These are phyloP conservation scores for Perca fluviatilis DNA, from an alignment of 2,113 vertebrate species.

Conservation along the genomic window DNA sequence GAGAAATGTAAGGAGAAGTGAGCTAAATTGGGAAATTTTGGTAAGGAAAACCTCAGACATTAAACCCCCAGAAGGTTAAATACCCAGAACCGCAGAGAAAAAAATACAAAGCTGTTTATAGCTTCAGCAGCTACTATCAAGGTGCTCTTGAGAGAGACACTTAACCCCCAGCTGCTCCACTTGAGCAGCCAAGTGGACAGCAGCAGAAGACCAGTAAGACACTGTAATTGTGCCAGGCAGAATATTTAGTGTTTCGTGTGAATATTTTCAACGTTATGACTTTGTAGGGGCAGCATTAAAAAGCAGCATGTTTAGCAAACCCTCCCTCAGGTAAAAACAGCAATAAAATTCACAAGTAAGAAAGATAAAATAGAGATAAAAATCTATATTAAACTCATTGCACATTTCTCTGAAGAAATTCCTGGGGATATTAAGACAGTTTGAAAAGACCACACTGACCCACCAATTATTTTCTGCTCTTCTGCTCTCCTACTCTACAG, in stretches of 20 bases:
- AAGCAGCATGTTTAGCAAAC: neutral
- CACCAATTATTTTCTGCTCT: conserved; percentile 6
- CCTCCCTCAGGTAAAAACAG: neutral
- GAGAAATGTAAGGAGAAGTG: neutral
- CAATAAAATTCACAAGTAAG: neutral
- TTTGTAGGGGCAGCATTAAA: conserved; percentile 4
- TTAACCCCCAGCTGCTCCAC: conserved; percentile 50
- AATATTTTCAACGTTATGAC: conserved; percentile 14
- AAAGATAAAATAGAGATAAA: conserved; percentile 9
- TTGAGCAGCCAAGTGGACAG: conserved; percentile 49
- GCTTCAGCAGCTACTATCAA: conserved; percentile 32
- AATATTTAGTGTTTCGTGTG: conserved; percentile 23
- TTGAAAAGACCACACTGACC: conserved; percentile 16
- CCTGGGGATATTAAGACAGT: neutral
- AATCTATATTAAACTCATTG: conserved; percentile 10
- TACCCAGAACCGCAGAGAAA: neutral
- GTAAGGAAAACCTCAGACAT: neutral
- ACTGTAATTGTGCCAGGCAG: conserved; percentile 22
- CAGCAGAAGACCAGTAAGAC: conserved; percentile 36
- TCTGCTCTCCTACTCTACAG: conserved; percentile 72
- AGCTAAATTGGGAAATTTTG: neutral
- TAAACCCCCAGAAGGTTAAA: conserved; percentile 2
- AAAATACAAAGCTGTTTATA: conserved; percentile 33
- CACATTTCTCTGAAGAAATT: neutral
- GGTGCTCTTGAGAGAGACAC: conserved; percentile 63